These are phyloP conservation scores for Aporrectodea caliginosa DNA, from an alignment of 1,140 invertebrate genomes.

Conservation along the genomic window DNA sequence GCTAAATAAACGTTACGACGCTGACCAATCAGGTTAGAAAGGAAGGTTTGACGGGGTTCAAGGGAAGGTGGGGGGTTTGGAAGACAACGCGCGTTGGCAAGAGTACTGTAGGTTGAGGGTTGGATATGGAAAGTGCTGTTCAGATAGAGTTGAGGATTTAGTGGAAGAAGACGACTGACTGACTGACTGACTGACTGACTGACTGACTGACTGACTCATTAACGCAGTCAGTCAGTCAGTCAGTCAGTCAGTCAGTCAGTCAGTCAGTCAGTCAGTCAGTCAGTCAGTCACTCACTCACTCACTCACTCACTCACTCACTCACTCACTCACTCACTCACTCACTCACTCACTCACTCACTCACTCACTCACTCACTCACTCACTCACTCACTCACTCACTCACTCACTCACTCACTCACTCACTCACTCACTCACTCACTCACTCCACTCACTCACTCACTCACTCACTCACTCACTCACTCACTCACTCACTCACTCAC, in stretches of 20 bases:
- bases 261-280: conserved; percentile 28
- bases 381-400: conserved; percentile 12
- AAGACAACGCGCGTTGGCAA: too few species aligned
- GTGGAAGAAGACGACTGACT: conserved; percentile 8
- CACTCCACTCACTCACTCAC: too few species aligned
- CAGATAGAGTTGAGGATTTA: too few species aligned
- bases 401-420: conserved; percentile 14
- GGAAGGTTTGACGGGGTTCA: too few species aligned
- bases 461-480: conserved; percentile 29
- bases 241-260: conserved; percentile 20
- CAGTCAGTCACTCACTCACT: conserved; percentile 28
- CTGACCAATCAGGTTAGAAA: too few species aligned
- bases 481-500: conserved; percentile 20
- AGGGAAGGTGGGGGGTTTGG: too few species aligned
- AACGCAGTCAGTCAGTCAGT: conserved; percentile 11
- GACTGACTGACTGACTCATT: conserved; percentile 14
- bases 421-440: conserved; percentile 17
- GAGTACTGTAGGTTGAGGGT: too few species aligned
- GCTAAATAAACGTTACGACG: too few species aligned
- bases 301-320: conserved; percentile 27
- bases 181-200: neutral
- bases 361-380: conserved; percentile 22
- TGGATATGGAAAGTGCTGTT: too few species aligned
- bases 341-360: conserved; percentile 22
- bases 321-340: conserved; percentile 16